These are phyloP conservation scores for Mylabris phalerata DNA, from an alignment of 1,140 invertebrate genomes.

Conservation along the genomic window DNA sequence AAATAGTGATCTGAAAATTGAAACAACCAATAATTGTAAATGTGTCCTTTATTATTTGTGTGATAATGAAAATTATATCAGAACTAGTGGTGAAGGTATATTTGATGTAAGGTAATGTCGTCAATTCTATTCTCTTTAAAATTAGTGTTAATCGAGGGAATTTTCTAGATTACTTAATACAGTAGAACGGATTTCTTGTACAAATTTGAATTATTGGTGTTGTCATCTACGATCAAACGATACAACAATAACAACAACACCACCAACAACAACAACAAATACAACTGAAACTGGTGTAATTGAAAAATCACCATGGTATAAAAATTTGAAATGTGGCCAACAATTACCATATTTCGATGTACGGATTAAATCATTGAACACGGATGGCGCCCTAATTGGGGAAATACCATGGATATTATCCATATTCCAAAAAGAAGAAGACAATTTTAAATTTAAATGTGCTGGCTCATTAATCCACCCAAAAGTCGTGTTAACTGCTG, in stretches of 20 bases:
- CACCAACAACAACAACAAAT: background rate
- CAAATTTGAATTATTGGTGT: too few relatives aligned
- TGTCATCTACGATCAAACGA: too few relatives aligned
- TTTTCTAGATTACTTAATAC: background rate
- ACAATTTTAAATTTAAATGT: slow-evolving; percentile 35
- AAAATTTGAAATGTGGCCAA: background rate
- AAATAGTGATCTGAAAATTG: background rate
- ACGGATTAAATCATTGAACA: background rate
- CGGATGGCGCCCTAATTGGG: background rate
- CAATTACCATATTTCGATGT: background rate
- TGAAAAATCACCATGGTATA: background rate
- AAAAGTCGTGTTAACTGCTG: slow-evolving; percentile 50
- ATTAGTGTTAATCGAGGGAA: background rate
- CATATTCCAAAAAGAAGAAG: background rate
- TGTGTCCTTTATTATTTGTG: slow-evolving; percentile 1
- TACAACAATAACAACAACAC: background rate
- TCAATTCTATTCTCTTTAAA: background rate
- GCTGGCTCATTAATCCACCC: slow-evolving; percentile 51
- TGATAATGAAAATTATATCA: background rate
- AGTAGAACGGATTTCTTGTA: background rate
- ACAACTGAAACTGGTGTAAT: background rate
- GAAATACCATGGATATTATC: slow-evolving; percentile 4
- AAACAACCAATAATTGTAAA: background rate
- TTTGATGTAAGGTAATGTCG: background rate
- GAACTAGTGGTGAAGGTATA: background rate